Base-by-base conservation (phyloP, 2,888 invertebrate genomes). In the Mycalesis mineus region DNA sequence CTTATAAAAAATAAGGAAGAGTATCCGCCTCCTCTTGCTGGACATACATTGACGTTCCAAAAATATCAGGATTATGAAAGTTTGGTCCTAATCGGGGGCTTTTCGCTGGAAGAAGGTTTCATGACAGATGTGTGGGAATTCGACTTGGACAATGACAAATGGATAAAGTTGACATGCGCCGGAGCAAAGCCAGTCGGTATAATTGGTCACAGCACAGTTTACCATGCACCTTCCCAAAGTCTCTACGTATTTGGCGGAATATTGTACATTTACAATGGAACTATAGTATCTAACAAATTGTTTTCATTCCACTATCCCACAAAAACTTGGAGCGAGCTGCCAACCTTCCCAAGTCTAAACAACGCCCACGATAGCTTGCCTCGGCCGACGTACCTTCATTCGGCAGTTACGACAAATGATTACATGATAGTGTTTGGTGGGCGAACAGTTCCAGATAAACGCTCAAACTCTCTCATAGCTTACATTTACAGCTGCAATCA, bases 351-450 rank as follows among this genome's bases (percentile, higher is more conserved):
- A 8, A 93, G 93, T 58, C 84, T 93, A 7, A 93, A 93, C 68
- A 83, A 91, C 22, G 84, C 88, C 0, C 82, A 88, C 47, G 88
- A 89, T 14, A 77, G 85, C 62, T 73, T 96, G 82, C 97, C 97
- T 0, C 91, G 93, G 66, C 92, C 94, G 0, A 92, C 97, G 52
- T 96, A 95, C 74, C 93, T 98, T 60, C 97, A 97, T 81, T 94
- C 96, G 0, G 97, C 97, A 0, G 95, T 97, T 0, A 95, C 95
- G 0, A 96, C 96, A 0, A 95, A 95, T 59, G 94, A 95, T 52
- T 97, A 96, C 73, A 97, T 98, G 97, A 91, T 97, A 22, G 92
- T 98, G 36, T 94, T 97, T 72, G 98, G 98, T 0, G 98, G 98
- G 3, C 91, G 94, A 57, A 94, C 95, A 7, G 92, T 92, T 66